Evolutionary conservation across 2,797 vertebrate species (phyloP).

Genomic region (Etheostoma nigrum): DNA sequence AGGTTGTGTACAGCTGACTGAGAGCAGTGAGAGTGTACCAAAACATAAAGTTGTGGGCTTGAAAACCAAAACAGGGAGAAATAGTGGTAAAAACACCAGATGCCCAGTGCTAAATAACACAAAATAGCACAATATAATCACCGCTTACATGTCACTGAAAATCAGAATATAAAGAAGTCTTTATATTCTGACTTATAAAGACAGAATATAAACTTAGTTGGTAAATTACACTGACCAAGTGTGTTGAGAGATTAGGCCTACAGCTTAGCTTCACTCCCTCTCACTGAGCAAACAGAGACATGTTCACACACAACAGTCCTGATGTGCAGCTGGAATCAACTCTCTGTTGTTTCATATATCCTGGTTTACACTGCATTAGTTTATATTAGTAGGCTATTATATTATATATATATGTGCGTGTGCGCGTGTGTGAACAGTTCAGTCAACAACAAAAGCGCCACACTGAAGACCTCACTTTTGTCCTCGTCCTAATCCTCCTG

Average conservation of each 20-base stretch:
- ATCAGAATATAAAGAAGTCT: not conserved
- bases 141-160: not conserved
- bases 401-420: fast-evolving
- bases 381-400: not conserved
- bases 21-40: not conserved
- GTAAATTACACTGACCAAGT: conserved; percentile 34
- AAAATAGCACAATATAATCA: not conserved
- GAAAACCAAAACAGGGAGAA: not conserved
- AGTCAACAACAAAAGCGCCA: not conserved
- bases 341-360: not conserved
- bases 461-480: not conserved
- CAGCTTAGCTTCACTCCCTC: conserved; percentile 28
- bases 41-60: not conserved
- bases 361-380: not conserved
- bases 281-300: conserved; percentile 47
- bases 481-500: not conserved
- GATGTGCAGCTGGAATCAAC: not conserved
- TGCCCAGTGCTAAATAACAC: not conserved
- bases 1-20: not conserved
- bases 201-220: no score
- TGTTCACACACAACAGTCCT: conserved; percentile 18
- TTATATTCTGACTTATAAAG: no score
- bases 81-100: not conserved
- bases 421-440: not conserved
- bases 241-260: conserved; percentile 1